Evolutionary conservation across 92 coral and sea anemone species (phyloP).

Genomic region (Pocillopora grandis): DNA sequence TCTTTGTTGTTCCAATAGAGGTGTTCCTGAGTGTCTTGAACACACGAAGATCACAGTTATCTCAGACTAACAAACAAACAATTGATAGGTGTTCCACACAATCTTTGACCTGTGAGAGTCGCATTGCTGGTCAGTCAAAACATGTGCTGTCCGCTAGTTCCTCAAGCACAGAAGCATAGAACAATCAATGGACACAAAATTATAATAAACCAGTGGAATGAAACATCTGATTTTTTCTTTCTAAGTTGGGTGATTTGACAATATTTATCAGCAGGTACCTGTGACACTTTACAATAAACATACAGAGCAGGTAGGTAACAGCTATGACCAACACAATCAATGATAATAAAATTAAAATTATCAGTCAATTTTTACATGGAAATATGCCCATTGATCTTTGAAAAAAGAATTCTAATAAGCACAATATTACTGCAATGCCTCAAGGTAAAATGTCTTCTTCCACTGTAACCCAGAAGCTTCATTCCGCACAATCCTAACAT

Average conservation of each 20-base stretch:
- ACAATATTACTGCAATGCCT: too few relatives aligned
- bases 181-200: neutral
- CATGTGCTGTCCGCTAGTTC: neutral
- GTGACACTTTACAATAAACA: conserved; percentile 10
- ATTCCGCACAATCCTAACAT: too few relatives aligned
- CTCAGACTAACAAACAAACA: neutral
- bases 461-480: too few relatives aligned
- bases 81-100: neutral
- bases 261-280: conserved; percentile 52
- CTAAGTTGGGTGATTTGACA: neutral
- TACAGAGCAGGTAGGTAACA: neutral
- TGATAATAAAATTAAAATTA: neutral
- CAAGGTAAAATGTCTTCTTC: too few relatives aligned
- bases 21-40: neutral
- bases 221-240: neutral
- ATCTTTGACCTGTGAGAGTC: neutral
- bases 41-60: neutral
- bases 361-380: too few relatives aligned
- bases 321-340: neutral
- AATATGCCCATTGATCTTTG: too few relatives aligned
- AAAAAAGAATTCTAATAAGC: too few relatives aligned
- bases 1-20: conserved; percentile 17
- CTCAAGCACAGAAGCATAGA: too few relatives aligned
- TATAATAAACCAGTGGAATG: neutral
- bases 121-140: neutral